Conservation (phyloP, 2,113 vertebrate species). For the Bos indicus region DNA sequence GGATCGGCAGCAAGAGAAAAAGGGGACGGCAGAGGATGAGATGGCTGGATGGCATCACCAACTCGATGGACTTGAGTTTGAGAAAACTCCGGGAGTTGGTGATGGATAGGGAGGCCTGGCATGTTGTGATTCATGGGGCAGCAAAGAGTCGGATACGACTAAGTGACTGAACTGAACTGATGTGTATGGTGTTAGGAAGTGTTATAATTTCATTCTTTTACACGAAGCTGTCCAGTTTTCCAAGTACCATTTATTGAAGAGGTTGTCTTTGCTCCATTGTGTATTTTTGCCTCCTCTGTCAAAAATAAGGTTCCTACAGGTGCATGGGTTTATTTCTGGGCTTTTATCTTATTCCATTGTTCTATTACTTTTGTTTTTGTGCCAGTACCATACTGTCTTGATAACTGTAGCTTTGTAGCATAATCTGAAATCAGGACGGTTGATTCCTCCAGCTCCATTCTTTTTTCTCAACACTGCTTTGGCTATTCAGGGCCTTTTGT, state of each 20-base stretch:
- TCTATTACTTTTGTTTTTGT: neutral
- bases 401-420: neutral
- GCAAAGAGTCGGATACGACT: too few relatives aligned
- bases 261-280: neutral
- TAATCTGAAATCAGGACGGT: neutral
- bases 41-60: too few relatives aligned
- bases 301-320: neutral
- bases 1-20: too few relatives aligned
- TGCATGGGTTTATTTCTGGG: neutral
- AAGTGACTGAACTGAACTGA: too few relatives aligned
- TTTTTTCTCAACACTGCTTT: neutral
- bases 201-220: neutral
- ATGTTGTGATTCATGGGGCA: too few relatives aligned
- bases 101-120: too few relatives aligned
- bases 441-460: neutral
- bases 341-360: neutral
- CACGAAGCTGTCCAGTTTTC: neutral
- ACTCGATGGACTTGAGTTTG: too few relatives aligned
- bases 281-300: neutral
- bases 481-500: neutral
- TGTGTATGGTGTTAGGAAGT: neutral
- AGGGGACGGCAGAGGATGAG: too few relatives aligned
- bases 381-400: neutral
- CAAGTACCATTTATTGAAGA: neutral
- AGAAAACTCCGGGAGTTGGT: too few relatives aligned